Evolutionary conservation across 1,140 invertebrate species (phyloP), one percentile per base, ranked within the genome.

Genomic region (Drosophila pectinifera): DNA sequence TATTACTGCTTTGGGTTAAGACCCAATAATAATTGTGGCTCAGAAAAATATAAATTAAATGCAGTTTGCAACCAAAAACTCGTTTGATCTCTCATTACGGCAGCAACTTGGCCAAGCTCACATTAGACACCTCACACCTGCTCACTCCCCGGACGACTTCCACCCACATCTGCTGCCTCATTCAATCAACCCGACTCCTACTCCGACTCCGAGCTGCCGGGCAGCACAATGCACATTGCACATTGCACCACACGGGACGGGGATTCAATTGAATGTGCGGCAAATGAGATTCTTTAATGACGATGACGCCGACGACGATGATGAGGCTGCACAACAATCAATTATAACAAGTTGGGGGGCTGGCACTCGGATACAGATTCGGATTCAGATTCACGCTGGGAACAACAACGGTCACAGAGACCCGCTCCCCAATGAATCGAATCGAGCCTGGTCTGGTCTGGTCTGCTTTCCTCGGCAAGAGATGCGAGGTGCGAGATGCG

Each of bases 311-410:
- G 49, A 70, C 67, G 61, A 65, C 41, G 14, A 58, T 54, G 65
- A 81, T 86, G 83, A 88, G 79, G 83, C 63, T 80, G 83, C 84
- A 89, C 54, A 88, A 89, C 79, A 88, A 88, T 89, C 83, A 88
- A 88, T 88, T 89, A 88, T 73, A 88, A 57, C 83, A 80, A 83
- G 83, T 68, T 88, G 55, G 67, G 22, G 18, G 64, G 13, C 41
- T 34, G 34, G 42, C 49, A 69, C 1, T 38, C 28, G 10, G 62
- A 69, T 69, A 36, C 61, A 43, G 62, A 36, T 36, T 69, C 42
- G 26, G 42, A 70, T 70, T 69, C 42, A 34, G 42, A 70, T 70
- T 46, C 31, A 48, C 51, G 64, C 51, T 46, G 65, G 20, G 67
- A 34, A 53, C 31, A 65, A 70, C 48, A 72, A 61, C 41, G 67